Base-by-base conservation (phyloP, 2,888 invertebrate genomes). In the Helleia helle region DNA sequence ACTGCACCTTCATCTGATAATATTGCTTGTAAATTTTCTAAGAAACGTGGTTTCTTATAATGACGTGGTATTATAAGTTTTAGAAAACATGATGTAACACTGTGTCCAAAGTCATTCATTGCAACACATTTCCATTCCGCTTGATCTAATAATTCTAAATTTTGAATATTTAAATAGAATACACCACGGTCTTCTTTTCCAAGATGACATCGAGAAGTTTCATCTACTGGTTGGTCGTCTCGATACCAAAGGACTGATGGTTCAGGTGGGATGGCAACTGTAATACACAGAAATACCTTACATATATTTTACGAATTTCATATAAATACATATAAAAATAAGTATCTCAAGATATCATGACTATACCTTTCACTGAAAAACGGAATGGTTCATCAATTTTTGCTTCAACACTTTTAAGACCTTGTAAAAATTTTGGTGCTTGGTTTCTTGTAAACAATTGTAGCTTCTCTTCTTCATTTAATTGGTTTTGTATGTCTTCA, bases 51-150 rank as follows among this genome's bases (percentile, higher is more conserved):
- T 54, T 93, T 94, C 65, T 95, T 95, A 65, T 91, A 96, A 74
- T 95, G 95, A 56, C 92, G 89, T 1, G 96, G 96, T 66, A 96
- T 93, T 54, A 90, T 88, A 30, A 96, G 76, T 77, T 93, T 93
- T 1, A 96, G 84, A 58, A 93, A 94, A 68, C 94, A 94, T 0
- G 94, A 94, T 1, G 95, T 95, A 4, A 94, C 90, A 53, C 94
- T 94, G 58, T 95, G 94, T 0, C 96, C 96, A 59, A 91, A 95
- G 58, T 95, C 94, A 64, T 95, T 96, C 43, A 91, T 90, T 4
- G 94, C 95, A 2, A 95, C 91, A 64, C 95, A 95, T 67, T 95
- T 95, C 95, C 95, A 96, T 63, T 95, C 95, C 0, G 94, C 94
- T 74, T 95, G 94, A 65, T 96, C 95, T 43, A 90, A 86, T 58